A percentile compares a stretch with the other conserved stretches of the same genome.
Conservation (phyloP, 2,797 vertebrate genomes). For the Chromobotia macracanthus region DNA sequence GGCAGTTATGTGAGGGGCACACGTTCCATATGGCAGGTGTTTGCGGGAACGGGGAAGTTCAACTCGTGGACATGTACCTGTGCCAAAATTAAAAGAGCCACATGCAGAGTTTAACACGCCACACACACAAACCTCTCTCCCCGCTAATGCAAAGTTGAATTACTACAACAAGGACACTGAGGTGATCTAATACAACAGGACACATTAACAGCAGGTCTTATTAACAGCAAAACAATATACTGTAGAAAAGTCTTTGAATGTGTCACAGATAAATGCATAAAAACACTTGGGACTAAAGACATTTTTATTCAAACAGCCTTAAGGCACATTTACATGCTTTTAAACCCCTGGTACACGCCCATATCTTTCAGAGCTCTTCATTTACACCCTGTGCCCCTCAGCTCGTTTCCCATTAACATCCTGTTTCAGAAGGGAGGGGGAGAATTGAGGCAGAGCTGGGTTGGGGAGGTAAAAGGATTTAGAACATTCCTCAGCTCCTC, state of each 20-base stretch:
- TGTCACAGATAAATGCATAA: slow-evolving; percentile 4
- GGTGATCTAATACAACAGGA: slow-evolving; percentile 31
- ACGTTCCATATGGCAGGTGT: slow-evolving; percentile 63
- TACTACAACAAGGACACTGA: slow-evolving; percentile 24
- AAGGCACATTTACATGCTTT: slow-evolving; percentile 7
- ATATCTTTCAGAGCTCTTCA: slow-evolving; percentile 36
- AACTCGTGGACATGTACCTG: slow-evolving; percentile 49
- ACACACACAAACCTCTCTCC: neutral
- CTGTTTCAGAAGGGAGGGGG: slow-evolving; percentile 37
- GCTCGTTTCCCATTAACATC: slow-evolving; percentile 43
- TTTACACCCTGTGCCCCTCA: slow-evolving; percentile 38
- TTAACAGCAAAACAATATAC: slow-evolving; percentile 3
- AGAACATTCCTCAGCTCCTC: slow-evolving; percentile 48
- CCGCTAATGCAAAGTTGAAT: slow-evolving; percentile 1
- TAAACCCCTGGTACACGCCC: slow-evolving; percentile 23
- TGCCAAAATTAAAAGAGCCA: slow-evolving; percentile 48
- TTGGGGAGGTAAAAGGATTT: slow-evolving; percentile 48
- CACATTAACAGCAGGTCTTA: slow-evolving; percentile 15
- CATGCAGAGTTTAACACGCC: slow-evolving; percentile 29
- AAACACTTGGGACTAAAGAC: neutral
- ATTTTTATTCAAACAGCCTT: slow-evolving; percentile 15
- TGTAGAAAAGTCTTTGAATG: slow-evolving; percentile 14
- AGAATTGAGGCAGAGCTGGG: slow-evolving; percentile 9
- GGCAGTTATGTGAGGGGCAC: slow-evolving; percentile 56
- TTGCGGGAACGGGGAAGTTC: slow-evolving; percentile 41